These are phyloP conservation scores for Drosophila neoperkinsi DNA, from an alignment of 2,888 invertebrate genomes.

Conservation along the genomic window DNA sequence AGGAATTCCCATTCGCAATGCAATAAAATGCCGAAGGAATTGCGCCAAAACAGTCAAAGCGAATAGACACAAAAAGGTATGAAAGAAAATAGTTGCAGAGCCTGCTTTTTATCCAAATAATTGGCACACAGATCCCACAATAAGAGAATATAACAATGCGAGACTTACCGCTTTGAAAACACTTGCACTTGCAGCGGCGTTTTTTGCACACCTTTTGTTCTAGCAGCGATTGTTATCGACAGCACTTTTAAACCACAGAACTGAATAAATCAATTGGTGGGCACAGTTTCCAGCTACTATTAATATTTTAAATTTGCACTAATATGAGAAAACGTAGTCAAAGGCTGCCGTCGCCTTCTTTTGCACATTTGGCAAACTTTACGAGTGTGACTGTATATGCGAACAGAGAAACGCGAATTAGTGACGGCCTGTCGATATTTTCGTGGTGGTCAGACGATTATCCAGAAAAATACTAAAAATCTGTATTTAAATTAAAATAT, in stretches of 20 bases:
- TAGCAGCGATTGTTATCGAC: conserved; percentile 1
- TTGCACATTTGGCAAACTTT: conserved; percentile 59
- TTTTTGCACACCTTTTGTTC: conserved; percentile 34
- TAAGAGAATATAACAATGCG: conserved; percentile 12
- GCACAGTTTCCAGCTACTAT: not conserved
- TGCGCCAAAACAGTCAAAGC: conserved; percentile 80
- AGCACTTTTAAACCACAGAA: not conserved
- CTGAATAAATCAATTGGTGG: not conserved
- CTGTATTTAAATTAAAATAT: not conserved
- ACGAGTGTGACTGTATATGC: conserved; percentile 35
- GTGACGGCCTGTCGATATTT: conserved; percentile 11
- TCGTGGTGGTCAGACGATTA: not conserved
- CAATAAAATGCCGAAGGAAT: conserved; percentile 60
- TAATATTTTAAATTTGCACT: conserved; percentile 13
- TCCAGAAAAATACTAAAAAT: conserved; percentile 21
- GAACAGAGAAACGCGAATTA: conserved; percentile 10
- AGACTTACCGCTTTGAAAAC: conserved; percentile 47
- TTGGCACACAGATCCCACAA: not conserved
- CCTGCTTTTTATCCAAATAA: conserved; percentile 1
- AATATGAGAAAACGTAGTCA: not conserved
- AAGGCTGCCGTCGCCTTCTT: conserved; percentile 21
- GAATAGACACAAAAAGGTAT: conserved; percentile 40
- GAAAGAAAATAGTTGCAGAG: conserved; percentile 17
- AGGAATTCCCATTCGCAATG: conserved; percentile 28
- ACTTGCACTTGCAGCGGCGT: conserved; percentile 37